Evolutionary conservation across 2,888 invertebrate genomes (phyloP).

Genomic region (Dryocosmus kuriphilus): DNA sequence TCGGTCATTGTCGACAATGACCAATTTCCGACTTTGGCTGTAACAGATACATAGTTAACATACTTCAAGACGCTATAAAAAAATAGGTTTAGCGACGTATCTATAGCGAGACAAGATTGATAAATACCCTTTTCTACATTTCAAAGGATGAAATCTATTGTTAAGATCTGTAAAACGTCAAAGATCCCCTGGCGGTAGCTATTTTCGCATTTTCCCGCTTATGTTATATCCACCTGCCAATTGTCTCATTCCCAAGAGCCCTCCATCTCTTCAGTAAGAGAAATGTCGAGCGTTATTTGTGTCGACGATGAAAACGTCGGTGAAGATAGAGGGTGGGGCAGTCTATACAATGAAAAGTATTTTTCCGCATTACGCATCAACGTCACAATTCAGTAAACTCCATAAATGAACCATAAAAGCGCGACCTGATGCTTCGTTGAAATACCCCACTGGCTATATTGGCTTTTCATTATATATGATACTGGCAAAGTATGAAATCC

Average conservation of each 20-base stretch:
- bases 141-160: not conserved
- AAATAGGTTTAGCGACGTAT: not conserved
- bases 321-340: not conserved
- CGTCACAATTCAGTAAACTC: conserved; percentile 16
- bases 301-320: not conserved
- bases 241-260: not conserved
- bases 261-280: not conserved
- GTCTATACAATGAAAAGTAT: conserved; percentile 21
- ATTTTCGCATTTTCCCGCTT: not conserved
- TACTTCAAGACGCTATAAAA: not conserved
- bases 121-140: not conserved
- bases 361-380: not conserved
- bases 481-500: no score
- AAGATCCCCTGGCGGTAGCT: not conserved
- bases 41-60: no score
- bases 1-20: no score
- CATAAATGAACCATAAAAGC: conserved; percentile 15
- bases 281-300: conserved; percentile 10
- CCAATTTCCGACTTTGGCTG: no score
- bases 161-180: not conserved
- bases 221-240: not conserved
- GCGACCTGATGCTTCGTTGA: not conserved
- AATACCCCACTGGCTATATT: not conserved
- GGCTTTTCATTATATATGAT: not conserved
- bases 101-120: not conserved